These are phyloP conservation scores for Mus pahari DNA, from an alignment of 2,113 vertebrate species.

Conservation along the genomic window DNA sequence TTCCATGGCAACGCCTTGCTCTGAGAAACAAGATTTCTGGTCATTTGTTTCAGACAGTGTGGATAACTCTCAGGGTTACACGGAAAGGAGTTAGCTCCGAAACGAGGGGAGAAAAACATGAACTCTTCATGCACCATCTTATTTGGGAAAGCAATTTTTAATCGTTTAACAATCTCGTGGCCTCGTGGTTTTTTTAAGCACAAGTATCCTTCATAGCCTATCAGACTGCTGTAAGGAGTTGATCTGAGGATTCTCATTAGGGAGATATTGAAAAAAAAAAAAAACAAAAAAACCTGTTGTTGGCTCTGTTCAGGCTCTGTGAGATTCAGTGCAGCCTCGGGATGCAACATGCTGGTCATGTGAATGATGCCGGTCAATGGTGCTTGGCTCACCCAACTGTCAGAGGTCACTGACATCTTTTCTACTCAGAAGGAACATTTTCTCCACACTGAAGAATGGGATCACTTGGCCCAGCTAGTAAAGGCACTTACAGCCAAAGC, in stretches of 20 bases:
- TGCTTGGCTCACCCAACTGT: no score
- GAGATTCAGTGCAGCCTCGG: neutral
- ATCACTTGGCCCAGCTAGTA: neutral
- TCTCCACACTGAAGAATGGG: neutral
- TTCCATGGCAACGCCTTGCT: conserved; percentile 65
- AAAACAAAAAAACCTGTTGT: neutral
- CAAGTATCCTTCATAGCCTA: neutral
- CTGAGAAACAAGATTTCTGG: conserved; percentile 51
- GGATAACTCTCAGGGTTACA: neutral
- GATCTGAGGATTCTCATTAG: neutral
- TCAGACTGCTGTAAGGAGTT: neutral
- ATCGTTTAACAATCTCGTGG: neutral
- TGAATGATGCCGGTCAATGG: no score
- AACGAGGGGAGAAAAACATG: neutral
- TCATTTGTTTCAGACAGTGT: conserved; percentile 15
- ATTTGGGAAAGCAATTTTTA: neutral
- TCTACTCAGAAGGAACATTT: neutral
- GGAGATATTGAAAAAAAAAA: neutral
- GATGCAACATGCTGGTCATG: neutral
- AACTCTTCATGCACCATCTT: neutral
- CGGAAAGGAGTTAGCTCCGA: neutral
- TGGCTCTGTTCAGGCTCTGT: neutral
- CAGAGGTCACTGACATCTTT: neutral
- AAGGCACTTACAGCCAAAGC: neutral
- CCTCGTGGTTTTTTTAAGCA: neutral